phyloP scores from a whole-genome alignment of 2,888 invertebrate species.

The Xestia xanthographa region DNA sequence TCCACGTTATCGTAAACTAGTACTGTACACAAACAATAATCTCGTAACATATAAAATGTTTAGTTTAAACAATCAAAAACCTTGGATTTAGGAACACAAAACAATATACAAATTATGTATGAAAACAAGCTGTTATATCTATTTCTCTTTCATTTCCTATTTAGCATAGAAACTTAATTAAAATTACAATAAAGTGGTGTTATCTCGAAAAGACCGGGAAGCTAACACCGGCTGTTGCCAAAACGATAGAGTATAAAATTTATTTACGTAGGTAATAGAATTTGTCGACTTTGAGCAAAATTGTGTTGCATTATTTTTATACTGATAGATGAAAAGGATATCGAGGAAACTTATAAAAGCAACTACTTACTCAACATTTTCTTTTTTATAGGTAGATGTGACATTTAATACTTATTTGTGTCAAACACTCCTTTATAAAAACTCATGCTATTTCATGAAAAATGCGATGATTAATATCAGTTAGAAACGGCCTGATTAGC shows the following conservation, averaged over 20 bases:
- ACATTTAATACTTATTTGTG: background rate
- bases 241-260: slow-evolving; percentile 38
- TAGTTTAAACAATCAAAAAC: background rate
- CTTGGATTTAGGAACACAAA: background rate
- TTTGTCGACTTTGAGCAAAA: slow-evolving; percentile 18
- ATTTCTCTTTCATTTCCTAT: slow-evolving; percentile 48
- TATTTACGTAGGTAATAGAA: slow-evolving; percentile 32
- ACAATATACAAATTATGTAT: slow-evolving; percentile 30
- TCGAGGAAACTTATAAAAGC: background rate
- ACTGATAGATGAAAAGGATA: slow-evolving; percentile 1
- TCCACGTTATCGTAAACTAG: background rate
- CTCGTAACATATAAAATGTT: background rate
- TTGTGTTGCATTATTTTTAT: slow-evolving; percentile 16
- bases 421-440: background rate
- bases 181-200: slow-evolving; percentile 57
- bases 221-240: slow-evolving; percentile 36
- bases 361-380: background rate
- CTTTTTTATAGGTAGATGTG: background rate
- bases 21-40: background rate
- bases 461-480: background rate
- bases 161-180: slow-evolving; percentile 63
- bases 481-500: background rate
- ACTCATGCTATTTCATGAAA: background rate
- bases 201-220: slow-evolving; percentile 53
- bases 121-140: slow-evolving; percentile 22